Evolutionary conservation across 1,140 invertebrate species (phyloP).

Genomic region (Neodiprion virginianus): DNA sequence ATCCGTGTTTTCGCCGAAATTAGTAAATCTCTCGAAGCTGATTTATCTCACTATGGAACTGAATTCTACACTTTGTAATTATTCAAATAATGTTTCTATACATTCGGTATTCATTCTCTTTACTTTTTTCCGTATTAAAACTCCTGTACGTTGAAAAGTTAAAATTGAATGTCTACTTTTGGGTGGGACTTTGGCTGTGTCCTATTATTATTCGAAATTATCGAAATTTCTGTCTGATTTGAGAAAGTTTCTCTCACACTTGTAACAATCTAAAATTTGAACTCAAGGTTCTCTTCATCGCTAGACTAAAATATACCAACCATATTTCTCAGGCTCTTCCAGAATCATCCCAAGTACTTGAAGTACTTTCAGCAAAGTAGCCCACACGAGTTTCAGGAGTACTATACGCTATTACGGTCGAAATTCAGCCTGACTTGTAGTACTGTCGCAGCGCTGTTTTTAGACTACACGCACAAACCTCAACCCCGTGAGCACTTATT

Average conservation of each 20-base stretch:
- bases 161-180: too few species aligned
- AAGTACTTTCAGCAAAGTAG: conserved; percentile 21
- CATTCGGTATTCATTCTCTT: too few species aligned
- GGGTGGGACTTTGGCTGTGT: too few species aligned
- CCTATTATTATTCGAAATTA: too few species aligned
- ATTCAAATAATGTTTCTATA: neutral
- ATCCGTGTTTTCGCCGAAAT: conserved; percentile 17
- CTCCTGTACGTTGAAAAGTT: too few species aligned
- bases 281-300: too few species aligned
- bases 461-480: conserved; percentile 24
- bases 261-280: too few species aligned
- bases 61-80: conserved; percentile 19
- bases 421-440: conserved; percentile 24
- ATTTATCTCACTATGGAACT: conserved; percentile 19
- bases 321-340: conserved; percentile 16
- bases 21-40: conserved; percentile 17
- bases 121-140: too few species aligned
- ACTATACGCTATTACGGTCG: conserved; percentile 25
- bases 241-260: too few species aligned
- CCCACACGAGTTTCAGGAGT: conserved; percentile 18
- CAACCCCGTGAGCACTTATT: conserved; percentile 23
- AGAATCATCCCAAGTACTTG: conserved; percentile 24
- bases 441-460: conserved; percentile 14
- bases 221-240: too few species aligned
- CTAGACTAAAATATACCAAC: too few species aligned